Evolutionary conservation across 1,140 invertebrate species (phyloP).

Genomic region (Chelonus insularis): DNA sequence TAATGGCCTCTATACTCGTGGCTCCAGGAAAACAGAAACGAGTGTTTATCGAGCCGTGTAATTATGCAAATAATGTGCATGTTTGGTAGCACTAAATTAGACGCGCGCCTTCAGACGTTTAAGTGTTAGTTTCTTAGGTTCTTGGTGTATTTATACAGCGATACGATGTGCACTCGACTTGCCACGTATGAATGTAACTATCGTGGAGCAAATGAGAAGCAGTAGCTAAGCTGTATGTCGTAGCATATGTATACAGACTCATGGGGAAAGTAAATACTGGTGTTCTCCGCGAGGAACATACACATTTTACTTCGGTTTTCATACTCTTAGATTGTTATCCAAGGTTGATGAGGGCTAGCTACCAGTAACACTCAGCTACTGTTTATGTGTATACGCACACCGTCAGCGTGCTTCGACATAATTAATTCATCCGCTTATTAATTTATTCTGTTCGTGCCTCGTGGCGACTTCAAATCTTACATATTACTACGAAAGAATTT

Average conservation of each 20-base stretch:
- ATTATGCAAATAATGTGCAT: slow-evolving; percentile 43
- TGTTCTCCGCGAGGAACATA: not conserved
- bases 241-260: not conserved
- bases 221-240: not conserved
- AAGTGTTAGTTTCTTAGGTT: slow-evolving; percentile 3
- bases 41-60: slow-evolving; percentile 39
- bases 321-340: slow-evolving; percentile 17
- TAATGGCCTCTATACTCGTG: not conserved
- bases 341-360: slow-evolving; percentile 8
- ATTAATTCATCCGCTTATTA: slow-evolving; percentile 22
- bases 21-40: slow-evolving; percentile 35
- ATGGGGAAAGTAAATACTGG: slow-evolving; percentile 14
- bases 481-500: too few relatives aligned
- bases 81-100: slow-evolving; percentile 42
- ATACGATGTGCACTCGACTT: not conserved
- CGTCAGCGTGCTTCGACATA: slow-evolving; percentile 9
- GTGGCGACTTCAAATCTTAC: not conserved
- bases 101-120: slow-evolving; percentile 27
- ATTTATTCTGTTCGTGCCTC: slow-evolving; percentile 11
- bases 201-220: not conserved
- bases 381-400: not conserved
- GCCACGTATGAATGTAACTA: not conserved
- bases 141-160: not conserved
- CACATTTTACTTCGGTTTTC: slow-evolving; percentile 5
- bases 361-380: not conserved